Evolutionary conservation across 2,888 invertebrate species (phyloP).

Genomic region (Thera obeliscata): DNA sequence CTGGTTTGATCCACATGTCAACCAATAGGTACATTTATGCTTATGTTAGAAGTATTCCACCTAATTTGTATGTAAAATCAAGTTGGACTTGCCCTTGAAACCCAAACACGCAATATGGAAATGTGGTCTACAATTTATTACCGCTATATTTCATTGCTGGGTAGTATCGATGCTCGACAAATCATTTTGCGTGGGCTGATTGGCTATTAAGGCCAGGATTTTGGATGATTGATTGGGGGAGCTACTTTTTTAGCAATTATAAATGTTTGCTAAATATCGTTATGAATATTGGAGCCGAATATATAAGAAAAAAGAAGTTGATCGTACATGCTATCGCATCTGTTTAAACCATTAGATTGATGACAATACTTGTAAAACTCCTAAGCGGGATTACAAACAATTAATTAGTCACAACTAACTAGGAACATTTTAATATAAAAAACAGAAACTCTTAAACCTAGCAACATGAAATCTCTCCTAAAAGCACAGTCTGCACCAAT

Average conservation of each 20-base stretch:
- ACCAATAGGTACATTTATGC: too few species aligned
- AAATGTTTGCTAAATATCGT: background rate
- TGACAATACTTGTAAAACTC: constrained; percentile 53
- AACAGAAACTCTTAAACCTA: constrained; percentile 58
- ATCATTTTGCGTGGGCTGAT: constrained; percentile 7
- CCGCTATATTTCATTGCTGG: constrained; percentile 22
- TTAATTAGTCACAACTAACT: constrained; percentile 67
- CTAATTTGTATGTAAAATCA: constrained; percentile 47
- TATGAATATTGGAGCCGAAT: too few species aligned
- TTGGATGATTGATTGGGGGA: constrained; percentile 6
- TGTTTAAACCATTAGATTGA: constrained; percentile 3
- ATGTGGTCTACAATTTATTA: constrained; percentile 43
- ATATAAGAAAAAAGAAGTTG: background rate
- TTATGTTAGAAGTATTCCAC: constrained; percentile 31
- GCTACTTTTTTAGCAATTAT: background rate
- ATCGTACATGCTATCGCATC: constrained; percentile 4
- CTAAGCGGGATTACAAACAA: constrained; percentile 56
- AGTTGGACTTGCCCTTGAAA: constrained; percentile 50
- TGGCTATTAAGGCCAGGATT: background rate
- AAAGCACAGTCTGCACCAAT: constrained; percentile 79
- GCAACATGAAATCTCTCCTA: constrained; percentile 56
- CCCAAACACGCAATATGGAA: constrained; percentile 48
- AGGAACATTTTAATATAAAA: constrained; percentile 81
- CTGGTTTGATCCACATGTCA: too few species aligned
- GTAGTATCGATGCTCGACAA: constrained; percentile 16